Base-by-base conservation (phyloP, 2,113 vertebrate species). In the Bombycilla garrulus region DNA sequence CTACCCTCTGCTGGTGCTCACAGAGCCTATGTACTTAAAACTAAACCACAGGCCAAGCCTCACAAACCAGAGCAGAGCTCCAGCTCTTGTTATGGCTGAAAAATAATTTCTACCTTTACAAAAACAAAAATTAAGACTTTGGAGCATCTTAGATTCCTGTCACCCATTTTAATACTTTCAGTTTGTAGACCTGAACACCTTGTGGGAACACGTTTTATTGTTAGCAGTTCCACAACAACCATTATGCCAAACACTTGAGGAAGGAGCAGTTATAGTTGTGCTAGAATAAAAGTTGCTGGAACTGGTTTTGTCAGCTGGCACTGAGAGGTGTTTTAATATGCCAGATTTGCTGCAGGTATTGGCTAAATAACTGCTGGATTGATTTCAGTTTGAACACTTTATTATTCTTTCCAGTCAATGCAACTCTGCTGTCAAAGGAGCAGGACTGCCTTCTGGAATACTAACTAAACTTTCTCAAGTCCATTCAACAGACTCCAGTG, bases 271-370 rank as follows among this genome's bases (percentile, higher is more conserved):
- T 90, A 78, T 79, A 1, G 1, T 54, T 86, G 72, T 53, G 35
- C 54, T 94, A 54, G 90, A 88, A 96, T 67, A 81, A 69, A 92
- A 88, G 44, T 29, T 57, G 35, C 40, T 95, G 88, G 92, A 95
- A 97, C 92, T 92, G 8, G 79, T 95, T 96, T 94, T 93, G 89
- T 77, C 87, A 93, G 54, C 79, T 97, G 96, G 95, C 94, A 95
- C 61, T 24, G 24, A 89, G 64, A 90, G 9, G 44, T 77, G 42
- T 72, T 95, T 94, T 79, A 94, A 87, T 50, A 95, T 77, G 91
- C 94, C 89, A 95, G 66, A 93, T 93, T 89, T 95, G 94, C 90
- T 96, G 77, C 96, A 97, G 95, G 95, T 97, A 96, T 92, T 95
- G 92, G 95, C 94, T 95, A 95, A 94, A 66, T 40, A 94, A 81